Conservation (phyloP, 2,797 vertebrate genomes). For the Gila robusta region DNA sequence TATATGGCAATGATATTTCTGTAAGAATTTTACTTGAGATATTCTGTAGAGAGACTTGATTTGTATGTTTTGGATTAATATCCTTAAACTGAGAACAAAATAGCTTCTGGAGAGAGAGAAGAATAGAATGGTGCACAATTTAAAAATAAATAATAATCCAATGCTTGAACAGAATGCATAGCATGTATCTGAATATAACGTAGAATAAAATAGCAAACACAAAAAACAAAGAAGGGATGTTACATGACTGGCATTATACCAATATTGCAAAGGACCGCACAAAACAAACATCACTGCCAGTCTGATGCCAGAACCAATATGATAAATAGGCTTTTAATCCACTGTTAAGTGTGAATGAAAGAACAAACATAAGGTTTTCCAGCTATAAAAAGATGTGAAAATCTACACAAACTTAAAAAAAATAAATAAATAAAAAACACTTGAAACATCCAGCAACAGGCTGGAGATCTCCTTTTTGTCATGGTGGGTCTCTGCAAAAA, state of each 20-base stretch:
- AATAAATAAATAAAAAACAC: background rate
- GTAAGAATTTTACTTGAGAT: background rate
- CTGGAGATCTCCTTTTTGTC: conserved; percentile 45
- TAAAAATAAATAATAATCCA: background rate
- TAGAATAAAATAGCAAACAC: background rate
- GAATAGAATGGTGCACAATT: background rate
- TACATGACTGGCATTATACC: background rate
- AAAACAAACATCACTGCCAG: background rate
- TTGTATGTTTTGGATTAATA: background rate
- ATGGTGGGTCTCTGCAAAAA: conserved; percentile 66
- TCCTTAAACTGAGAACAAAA: background rate
- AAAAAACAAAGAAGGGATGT: background rate
- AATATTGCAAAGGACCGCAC: background rate
- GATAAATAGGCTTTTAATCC: background rate
- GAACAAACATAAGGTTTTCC: background rate
- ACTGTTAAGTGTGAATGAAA: background rate
- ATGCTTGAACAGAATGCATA: background rate
- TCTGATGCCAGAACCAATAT: background rate
- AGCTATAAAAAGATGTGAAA: conserved; percentile 4
- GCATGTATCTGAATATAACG: background rate
- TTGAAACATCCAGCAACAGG: conserved; percentile 6
- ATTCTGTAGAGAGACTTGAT: background rate
- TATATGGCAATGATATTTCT: background rate
- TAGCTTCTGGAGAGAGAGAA: background rate
- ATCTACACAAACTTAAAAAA: conserved; percentile 8